A percentile compares a stretch with the other conserved stretches of the same genome.
Evolutionary conservation across 2,888 invertebrate species (phyloP).

Genomic region (Diaprepes abbreviatus): DNA sequence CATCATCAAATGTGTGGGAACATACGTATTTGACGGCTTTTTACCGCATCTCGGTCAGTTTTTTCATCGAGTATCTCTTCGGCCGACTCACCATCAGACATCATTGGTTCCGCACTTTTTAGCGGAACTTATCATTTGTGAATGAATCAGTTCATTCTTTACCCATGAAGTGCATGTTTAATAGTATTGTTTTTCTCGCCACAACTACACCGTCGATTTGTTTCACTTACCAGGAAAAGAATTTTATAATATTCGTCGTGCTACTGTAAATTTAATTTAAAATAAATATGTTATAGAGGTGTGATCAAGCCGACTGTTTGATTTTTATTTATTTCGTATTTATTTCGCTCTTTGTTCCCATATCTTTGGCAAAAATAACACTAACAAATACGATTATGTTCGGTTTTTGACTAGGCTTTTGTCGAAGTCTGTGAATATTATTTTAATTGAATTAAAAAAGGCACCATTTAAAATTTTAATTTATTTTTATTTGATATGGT

Average conservation of each 20-base stretch:
- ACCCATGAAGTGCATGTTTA: constrained; percentile 47
- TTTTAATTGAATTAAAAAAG: constrained; percentile 24
- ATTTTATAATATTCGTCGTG: constrained; percentile 27
- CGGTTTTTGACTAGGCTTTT: constrained; percentile 20
- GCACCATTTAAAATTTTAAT: constrained; percentile 2
- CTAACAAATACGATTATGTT: constrained; percentile 11
- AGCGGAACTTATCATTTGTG: constrained; percentile 52
- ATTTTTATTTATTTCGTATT: constrained; percentile 3
- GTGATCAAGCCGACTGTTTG: constrained; percentile 8
- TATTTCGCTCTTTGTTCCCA: constrained; percentile 14
- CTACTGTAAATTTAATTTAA: constrained; percentile 29
- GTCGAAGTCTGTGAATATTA: constrained; percentile 15
- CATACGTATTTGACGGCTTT: constrained; percentile 40
- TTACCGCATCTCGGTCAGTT: constrained; percentile 28
- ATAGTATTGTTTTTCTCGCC: constrained; percentile 47
- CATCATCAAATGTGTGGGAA: constrained; percentile 39
- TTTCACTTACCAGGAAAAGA: constrained; percentile 34
- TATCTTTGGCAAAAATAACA: constrained; percentile 1
- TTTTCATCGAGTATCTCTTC: constrained; percentile 4
- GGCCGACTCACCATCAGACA: constrained; percentile 45
- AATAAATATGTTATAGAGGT: constrained; percentile 24
- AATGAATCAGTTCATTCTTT: constrained; percentile 51
- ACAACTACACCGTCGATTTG: constrained; percentile 33
- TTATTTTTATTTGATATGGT: constrained; percentile 14
- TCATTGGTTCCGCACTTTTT: constrained; percentile 53